Conservation (phyloP, 2,888 invertebrate species). For the Temnothorax ravouxi region DNA sequence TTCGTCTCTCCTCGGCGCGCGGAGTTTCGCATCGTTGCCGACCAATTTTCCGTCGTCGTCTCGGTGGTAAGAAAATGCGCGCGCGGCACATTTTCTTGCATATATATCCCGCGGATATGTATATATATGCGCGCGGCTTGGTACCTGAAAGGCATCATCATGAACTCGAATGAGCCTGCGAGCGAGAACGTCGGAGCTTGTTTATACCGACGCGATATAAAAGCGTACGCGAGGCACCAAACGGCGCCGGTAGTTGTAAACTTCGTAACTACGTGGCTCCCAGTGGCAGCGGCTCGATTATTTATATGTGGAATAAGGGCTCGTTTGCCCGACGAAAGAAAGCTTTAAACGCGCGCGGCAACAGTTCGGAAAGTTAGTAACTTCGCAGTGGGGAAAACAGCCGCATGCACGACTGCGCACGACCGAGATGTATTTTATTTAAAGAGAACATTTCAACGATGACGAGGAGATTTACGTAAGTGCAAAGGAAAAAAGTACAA, state of each 20-base stretch:
- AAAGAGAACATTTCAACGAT: conserved; percentile 29
- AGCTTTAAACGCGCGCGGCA: conserved; percentile 59
- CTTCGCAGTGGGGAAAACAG: conserved; percentile 29
- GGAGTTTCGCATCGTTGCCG: conserved; percentile 30
- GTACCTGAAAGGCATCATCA: conserved; percentile 45
- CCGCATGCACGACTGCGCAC: not conserved
- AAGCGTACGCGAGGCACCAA: conserved; percentile 43
- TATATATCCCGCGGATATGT: conserved; percentile 2
- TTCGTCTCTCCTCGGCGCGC: not conserved
- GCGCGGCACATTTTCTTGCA: not conserved
- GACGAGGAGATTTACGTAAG: not conserved
- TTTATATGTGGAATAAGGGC: conserved; percentile 64
- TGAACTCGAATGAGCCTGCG: conserved; percentile 48
- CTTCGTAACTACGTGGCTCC: conserved; percentile 61
- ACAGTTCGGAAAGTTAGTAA: conserved; percentile 67
- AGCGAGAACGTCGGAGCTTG: conserved; percentile 36
- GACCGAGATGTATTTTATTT: conserved; percentile 15
- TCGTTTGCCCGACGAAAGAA: conserved; percentile 57
- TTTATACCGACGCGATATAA: conserved; percentile 56
- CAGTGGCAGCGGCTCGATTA: conserved; percentile 59
- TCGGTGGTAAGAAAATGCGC: conserved; percentile 1
- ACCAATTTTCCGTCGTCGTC: conserved; percentile 11
- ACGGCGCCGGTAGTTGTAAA: conserved; percentile 53
- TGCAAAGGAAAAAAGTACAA: not conserved
- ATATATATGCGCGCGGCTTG: not conserved